Evolutionary conservation across 2,888 invertebrate genomes (phyloP).

Genomic region (Eugnorisma glareosa): DNA sequence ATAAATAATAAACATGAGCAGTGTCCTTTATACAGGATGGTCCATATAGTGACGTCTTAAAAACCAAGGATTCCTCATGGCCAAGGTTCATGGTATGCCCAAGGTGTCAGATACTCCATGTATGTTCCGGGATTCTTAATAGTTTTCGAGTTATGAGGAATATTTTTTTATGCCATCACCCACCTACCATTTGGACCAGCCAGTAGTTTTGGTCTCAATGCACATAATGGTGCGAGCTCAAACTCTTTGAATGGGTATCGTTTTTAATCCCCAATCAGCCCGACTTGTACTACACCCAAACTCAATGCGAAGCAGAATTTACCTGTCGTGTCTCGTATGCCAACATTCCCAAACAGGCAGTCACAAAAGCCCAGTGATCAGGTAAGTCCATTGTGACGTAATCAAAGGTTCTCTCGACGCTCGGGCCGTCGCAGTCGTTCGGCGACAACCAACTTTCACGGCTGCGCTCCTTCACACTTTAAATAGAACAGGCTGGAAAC

Average conservation of each 20-base stretch:
- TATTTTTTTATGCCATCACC: neutral
- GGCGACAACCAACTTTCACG: constrained; percentile 50
- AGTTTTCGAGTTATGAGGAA: neutral
- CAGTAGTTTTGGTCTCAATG: neutral
- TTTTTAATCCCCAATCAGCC: neutral
- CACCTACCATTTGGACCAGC: neutral
- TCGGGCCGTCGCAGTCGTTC: constrained; percentile 31
- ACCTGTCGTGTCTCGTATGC: neutral
- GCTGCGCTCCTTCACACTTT: constrained; percentile 51
- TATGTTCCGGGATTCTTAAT: neutral
- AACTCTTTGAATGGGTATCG: neutral
- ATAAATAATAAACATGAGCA: too few relatives aligned
- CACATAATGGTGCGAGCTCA: neutral
- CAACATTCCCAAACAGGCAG: constrained; percentile 24
- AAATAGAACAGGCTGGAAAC: constrained; percentile 6
- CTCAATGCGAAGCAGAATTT: neutral
- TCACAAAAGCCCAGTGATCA: constrained; percentile 56
- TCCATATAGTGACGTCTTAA: neutral
- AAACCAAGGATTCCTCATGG: neutral
- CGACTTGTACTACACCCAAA: neutral
- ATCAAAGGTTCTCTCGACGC: constrained; percentile 55
- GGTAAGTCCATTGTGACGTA: constrained; percentile 57
- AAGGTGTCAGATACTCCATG: neutral
- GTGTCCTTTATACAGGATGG: neutral
- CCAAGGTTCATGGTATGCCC: neutral